A percentile compares a stretch with the other conserved stretches of the same genome.
Evolutionary conservation across 2,797 vertebrate genomes (phyloP).

Genomic region (Pangasius macronema): DNA sequence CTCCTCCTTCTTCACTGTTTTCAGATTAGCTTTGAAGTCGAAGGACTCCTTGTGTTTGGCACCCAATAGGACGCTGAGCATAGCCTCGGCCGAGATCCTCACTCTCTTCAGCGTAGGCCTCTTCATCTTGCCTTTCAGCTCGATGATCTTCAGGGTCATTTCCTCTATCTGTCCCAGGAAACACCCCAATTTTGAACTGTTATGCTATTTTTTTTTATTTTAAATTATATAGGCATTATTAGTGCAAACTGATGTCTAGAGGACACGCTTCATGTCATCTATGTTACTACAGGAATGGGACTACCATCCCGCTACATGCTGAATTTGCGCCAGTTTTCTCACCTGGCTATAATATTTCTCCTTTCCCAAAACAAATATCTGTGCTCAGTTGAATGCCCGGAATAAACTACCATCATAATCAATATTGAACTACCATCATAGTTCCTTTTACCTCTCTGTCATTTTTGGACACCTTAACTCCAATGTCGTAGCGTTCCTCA

Average conservation of each 20-base stretch:
- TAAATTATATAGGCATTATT: neutral
- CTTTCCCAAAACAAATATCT: neutral
- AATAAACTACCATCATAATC: neutral
- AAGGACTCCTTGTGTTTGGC: conserved; percentile 61
- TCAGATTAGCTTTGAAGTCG: conserved; percentile 67
- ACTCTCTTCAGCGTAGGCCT: conserved; percentile 64
- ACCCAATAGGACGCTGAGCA: conserved; percentile 65
- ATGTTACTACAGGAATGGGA: neutral
- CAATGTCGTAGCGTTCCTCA: conserved; percentile 64
- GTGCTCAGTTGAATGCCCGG: neutral
- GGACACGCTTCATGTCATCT: neutral
- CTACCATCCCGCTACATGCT: neutral
- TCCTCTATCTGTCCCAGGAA: conserved; percentile 54
- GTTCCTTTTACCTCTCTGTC: conserved; percentile 61
- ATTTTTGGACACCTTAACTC: conserved; percentile 68
- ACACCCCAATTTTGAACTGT: neutral
- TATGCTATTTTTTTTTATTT: neutral
- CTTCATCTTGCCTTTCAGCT: conserved; percentile 66
- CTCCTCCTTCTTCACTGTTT: conserved; percentile 69
- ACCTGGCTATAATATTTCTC: neutral
- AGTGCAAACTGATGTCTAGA: neutral
- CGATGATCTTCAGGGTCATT: conserved; percentile 61
- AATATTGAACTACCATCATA: neutral
- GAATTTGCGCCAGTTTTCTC: neutral
- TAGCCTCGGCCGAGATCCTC: conserved; percentile 63